Percentiles rank a stretch among this genome's conserved stretches.
Conservation (phyloP, 2,888 invertebrate species). For the Clistopyga incitator region DNA sequence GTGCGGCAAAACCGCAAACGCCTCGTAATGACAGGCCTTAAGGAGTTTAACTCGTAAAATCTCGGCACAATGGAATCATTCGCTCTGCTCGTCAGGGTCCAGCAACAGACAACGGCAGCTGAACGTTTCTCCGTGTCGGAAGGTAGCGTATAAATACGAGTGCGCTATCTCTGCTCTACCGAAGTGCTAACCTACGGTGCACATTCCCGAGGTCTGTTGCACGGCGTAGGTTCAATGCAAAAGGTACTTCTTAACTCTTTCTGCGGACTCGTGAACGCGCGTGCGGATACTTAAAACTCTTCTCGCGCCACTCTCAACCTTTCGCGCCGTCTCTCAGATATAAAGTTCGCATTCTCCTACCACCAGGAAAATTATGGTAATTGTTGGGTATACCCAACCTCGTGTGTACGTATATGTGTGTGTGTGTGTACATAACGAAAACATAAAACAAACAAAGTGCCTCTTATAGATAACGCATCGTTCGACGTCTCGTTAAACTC, state of each 20-base stretch:
- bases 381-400: constrained; percentile 42
- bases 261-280: constrained; percentile 18
- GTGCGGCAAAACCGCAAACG: constrained; percentile 73
- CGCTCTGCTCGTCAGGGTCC: constrained; percentile 58
- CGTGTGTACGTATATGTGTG: no score
- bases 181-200: constrained; percentile 7
- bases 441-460: constrained; percentile 58
- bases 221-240: constrained; percentile 31
- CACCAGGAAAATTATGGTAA: constrained; percentile 58
- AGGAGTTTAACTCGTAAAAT: constrained; percentile 82
- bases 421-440: constrained; percentile 46
- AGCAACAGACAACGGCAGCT: constrained; percentile 26
- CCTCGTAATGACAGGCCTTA: constrained; percentile 82
- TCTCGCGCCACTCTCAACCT: constrained; percentile 15
- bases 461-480: constrained; percentile 30
- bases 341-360: constrained; percentile 53
- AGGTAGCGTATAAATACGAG: constrained; percentile 17
- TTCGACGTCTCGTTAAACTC: constrained; percentile 37
- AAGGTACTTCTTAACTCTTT: constrained; percentile 33
- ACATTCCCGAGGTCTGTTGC: constrained; percentile 9
- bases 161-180: constrained; percentile 6
- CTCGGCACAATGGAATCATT: constrained; percentile 82
- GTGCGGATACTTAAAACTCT: constrained; percentile 52
- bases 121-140: constrained; percentile 58
- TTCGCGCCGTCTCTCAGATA: constrained; percentile 25